A percentile compares a stretch with the other conserved stretches of the same genome.
These are phyloP conservation scores for Melanerpes aurifrons DNA, from an alignment of 2,113 vertebrate genomes.

Conservation along the genomic window DNA sequence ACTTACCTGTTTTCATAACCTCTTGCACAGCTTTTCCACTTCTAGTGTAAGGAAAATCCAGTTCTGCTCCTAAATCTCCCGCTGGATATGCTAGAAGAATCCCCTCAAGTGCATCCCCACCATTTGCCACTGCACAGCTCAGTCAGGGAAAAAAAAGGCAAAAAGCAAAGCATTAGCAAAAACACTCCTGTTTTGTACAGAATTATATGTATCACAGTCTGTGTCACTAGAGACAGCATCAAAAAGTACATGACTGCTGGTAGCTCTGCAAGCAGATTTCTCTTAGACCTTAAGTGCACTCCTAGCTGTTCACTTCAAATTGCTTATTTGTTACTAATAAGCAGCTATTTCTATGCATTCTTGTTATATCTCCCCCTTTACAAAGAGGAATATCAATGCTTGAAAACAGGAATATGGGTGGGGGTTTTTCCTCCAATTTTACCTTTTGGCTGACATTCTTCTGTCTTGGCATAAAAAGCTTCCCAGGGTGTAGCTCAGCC, in stretches of 20 bases:
- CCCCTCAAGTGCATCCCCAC: not conserved
- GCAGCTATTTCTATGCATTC: not conserved
- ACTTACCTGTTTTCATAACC: not conserved
- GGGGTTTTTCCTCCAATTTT: accelerated
- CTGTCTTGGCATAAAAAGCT: not conserved
- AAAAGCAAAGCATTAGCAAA: not conserved
- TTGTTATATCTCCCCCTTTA: not conserved
- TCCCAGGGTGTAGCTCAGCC: conserved; percentile 19
- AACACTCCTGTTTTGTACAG: not conserved
- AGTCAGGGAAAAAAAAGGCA: not conserved
- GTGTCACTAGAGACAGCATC: not conserved
- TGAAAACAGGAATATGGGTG: not conserved
- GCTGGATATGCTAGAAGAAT: not conserved
- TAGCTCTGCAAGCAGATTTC: not conserved
- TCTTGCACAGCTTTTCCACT: not conserved
- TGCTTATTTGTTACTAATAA: not conserved
- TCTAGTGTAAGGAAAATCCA: not conserved
- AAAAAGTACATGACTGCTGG: not conserved
- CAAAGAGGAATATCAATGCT: not conserved
- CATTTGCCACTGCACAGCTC: not conserved
- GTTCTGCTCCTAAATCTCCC: not conserved
- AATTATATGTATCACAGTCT: not conserved
- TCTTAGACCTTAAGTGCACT: not conserved
- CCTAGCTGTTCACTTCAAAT: not conserved
- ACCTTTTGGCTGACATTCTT: not conserved